Evolutionary conservation across 1,140 invertebrate genomes (phyloP).

Genomic region (Temnothorax longispinosus): DNA sequence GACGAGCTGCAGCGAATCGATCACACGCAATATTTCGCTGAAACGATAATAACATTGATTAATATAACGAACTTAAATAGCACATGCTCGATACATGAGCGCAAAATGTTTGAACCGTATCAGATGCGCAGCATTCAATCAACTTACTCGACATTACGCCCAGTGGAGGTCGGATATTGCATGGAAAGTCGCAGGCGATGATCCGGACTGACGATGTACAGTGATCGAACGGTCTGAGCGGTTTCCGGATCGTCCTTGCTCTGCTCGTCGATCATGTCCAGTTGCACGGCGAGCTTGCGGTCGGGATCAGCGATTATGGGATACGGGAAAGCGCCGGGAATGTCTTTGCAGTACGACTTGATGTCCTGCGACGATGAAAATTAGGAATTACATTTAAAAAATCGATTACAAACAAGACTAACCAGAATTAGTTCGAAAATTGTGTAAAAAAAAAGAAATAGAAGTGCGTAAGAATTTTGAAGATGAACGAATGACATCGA

Average conservation of each 20-base stretch:
- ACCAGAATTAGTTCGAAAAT: not conserved
- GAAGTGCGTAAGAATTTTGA: not conserved
- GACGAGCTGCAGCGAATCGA: slow-evolving; percentile 95
- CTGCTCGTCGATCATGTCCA: slow-evolving; percentile 93
- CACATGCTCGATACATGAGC: not conserved
- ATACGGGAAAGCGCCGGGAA: slow-evolving; percentile 91
- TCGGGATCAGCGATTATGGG: slow-evolving; percentile 95
- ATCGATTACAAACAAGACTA: not conserved
- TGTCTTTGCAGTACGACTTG: slow-evolving; percentile 90
- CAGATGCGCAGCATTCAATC: slow-evolving; percentile 15
- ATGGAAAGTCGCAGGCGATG: slow-evolving; percentile 94
- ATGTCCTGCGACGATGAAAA: slow-evolving; percentile 87
- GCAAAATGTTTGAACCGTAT: not conserved
- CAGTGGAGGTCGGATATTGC: slow-evolving; percentile 96
- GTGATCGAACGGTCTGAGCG: slow-evolving; percentile 92
- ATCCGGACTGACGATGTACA: slow-evolving; percentile 95
- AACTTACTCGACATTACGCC: slow-evolving; percentile 96
- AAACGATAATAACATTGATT: slow-evolving; percentile 25
- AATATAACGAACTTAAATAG: slow-evolving; percentile 1
- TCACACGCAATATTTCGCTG: slow-evolving; percentile 95
- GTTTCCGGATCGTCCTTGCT: slow-evolving; percentile 88
- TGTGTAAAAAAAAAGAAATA: not conserved
- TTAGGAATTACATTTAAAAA: slow-evolving; percentile 15
- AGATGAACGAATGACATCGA: not conserved
- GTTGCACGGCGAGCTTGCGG: slow-evolving; percentile 90